Percentiles rank a stretch among this genome's conserved stretches.
Conservation (phyloP, 2,888 invertebrate species). For the Tetragnatha montana region DNA sequence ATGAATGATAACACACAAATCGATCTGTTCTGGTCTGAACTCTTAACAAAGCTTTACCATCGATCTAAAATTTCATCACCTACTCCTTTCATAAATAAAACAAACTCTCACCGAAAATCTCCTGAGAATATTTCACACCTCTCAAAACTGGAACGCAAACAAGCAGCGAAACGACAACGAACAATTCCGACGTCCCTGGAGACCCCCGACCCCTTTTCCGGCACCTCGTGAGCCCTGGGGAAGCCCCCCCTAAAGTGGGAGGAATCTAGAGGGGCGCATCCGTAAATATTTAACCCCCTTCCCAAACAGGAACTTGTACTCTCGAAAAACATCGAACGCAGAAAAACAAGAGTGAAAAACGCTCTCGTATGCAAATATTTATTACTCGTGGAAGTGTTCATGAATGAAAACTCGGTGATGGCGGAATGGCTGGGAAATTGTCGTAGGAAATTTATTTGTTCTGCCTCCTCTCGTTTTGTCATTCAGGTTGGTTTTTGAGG, state of each 20-base stretch:
- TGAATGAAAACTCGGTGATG: constrained; percentile 51
- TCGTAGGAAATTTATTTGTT: constrained; percentile 47
- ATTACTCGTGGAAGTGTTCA: constrained; percentile 49
- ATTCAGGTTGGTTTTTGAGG: not conserved
- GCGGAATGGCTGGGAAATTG: constrained; percentile 6
- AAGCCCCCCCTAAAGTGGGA: no score
- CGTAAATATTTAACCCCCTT: constrained; percentile 47
- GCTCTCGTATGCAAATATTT: constrained; percentile 63
- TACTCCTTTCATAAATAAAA: no score
- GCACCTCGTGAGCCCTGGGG: not conserved
- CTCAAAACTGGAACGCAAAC: not conserved
- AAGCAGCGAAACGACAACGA: not conserved
- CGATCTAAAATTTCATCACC: no score
- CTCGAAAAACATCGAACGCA: constrained; percentile 17
- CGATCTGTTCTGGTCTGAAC: no score
- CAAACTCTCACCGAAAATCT: no score
- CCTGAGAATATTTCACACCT: no score
- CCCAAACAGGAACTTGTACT: constrained; percentile 31
- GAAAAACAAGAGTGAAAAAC: constrained; percentile 16
- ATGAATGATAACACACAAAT: no score
- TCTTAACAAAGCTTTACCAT: no score
- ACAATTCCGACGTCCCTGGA: not conserved
- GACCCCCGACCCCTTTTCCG: not conserved
- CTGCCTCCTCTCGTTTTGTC: not conserved
- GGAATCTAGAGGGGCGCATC: not conserved